phyloP scores from a whole-genome alignment of 2,888 invertebrate species.

The Amorpha juglandis region DNA sequence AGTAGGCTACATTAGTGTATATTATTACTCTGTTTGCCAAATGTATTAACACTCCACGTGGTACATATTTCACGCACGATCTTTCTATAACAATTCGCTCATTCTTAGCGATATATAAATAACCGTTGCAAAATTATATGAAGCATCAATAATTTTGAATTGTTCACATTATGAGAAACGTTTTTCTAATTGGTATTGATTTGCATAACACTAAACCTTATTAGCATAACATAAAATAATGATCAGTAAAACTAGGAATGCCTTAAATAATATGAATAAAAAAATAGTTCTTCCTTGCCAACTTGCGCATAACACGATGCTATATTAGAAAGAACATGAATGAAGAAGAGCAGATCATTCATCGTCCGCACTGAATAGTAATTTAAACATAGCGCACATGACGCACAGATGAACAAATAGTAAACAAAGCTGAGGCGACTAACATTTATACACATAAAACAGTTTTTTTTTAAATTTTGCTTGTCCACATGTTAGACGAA shows the following conservation, averaged over 20 bases:
- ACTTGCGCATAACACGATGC: not conserved
- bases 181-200: too few species aligned
- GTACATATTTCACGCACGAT: constrained; percentile 29
- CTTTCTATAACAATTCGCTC: constrained; percentile 30
- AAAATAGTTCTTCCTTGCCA: too few species aligned
- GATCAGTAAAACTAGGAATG: too few species aligned
- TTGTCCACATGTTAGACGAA: not conserved
- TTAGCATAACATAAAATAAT: too few species aligned
- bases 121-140: constrained; percentile 11
- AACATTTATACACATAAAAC: not conserved
- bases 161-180: not conserved
- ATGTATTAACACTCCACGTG: constrained; percentile 27
- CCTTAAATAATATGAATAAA: too few species aligned
- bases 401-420: constrained; percentile 9
- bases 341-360: not conserved
- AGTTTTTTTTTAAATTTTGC: not conserved
- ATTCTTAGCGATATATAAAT: constrained; percentile 27
- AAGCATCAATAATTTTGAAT: constrained; percentile 15
- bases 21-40: constrained; percentile 27
- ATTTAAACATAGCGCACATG: constrained; percentile 12
- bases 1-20: constrained; percentile 24
- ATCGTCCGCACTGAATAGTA: not conserved
- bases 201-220: not conserved
- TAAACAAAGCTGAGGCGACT: constrained; percentile 2
- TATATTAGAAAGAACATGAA: not conserved